Evolutionary conservation across 2,797 vertebrate species (phyloP), one percentile per base, ranked within the genome.

Genomic region (Karalla daura): DNA sequence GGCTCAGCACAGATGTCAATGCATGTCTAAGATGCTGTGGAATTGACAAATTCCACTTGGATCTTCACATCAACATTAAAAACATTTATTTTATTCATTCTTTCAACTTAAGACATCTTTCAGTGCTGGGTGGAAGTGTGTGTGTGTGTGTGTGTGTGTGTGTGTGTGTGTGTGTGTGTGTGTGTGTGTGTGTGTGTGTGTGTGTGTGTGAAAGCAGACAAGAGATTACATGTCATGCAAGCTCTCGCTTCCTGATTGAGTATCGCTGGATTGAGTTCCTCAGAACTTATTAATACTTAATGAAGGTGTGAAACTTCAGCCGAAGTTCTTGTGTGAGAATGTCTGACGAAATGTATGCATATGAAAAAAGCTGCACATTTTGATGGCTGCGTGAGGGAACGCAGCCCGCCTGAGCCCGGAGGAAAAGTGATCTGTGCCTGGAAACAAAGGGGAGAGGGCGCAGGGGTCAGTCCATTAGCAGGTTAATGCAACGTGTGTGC

Each of bases 401-500:
- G 49, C 67, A 73, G 74, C 74, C 85, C 60, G 32, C 82, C 84
- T 88, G 86, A 87, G 46, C 71, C 68, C 61, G 10, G 39, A 6
- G 78, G 81, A 74, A 87, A 90, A 84, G 52, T 72, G 88, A 90
- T 87, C 83, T 79, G 63, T 45, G 52, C 46, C 14, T 24, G 21
- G 17, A 88, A 80, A 91, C 85, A 91, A 90, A 88, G 66, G 35
- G 30, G 24, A 27, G 33, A 70, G 63, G 47, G 46, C 46, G 46
- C 63, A 56, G 62, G 67, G 82, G 66, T 87, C 79, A 61, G 10
- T 77, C 79, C 86, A 87, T 90, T 83, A 86, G 80, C 32, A 70
- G 76, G 86, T 87, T 85, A 85, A 86, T 76, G 66, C 74, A 75
- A 62, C 78, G 61, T 69, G 68, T 46, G 43, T 78, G 35, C 60